A percentile compares a stretch with the other conserved stretches of the same genome.
Evolutionary conservation across 2,797 vertebrate genomes (phyloP).

Genomic region (Trachops cirrhosus): DNA sequence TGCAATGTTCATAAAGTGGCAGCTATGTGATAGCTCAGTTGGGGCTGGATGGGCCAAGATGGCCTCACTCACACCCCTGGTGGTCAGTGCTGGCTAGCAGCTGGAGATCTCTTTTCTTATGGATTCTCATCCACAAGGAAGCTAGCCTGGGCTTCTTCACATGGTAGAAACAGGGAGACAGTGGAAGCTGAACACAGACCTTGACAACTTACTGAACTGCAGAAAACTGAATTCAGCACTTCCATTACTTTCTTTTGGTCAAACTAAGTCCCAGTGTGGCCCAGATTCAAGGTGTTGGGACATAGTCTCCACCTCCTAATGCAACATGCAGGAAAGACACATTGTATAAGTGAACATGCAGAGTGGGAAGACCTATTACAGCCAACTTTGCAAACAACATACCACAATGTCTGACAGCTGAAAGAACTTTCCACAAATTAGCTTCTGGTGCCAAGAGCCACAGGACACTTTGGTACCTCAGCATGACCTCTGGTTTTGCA

Average conservation of each 20-base stretch:
- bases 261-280: background rate
- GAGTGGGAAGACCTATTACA: background rate
- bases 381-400: background rate
- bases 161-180: background rate
- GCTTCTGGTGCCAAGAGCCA: background rate
- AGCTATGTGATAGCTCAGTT: rapidly evolving
- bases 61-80: background rate
- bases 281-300: background rate
- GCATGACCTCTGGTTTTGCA: background rate
- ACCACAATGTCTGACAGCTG: background rate
- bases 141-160: background rate
- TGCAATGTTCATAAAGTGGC: background rate
- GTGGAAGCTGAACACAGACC: background rate
- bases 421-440: background rate
- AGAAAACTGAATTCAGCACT: background rate
- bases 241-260: background rate
- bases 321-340: background rate
- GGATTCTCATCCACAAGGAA: background rate
- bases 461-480: background rate
- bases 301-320: background rate
- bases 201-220: background rate
- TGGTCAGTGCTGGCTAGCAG: background rate
- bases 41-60: background rate
- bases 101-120: background rate
- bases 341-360: background rate